Percentiles rank a stretch among this genome's conserved stretches.
These are phyloP conservation scores for Tetragonula clypearis DNA, from an alignment of 1,140 invertebrate genomes.

Conservation along the genomic window DNA sequence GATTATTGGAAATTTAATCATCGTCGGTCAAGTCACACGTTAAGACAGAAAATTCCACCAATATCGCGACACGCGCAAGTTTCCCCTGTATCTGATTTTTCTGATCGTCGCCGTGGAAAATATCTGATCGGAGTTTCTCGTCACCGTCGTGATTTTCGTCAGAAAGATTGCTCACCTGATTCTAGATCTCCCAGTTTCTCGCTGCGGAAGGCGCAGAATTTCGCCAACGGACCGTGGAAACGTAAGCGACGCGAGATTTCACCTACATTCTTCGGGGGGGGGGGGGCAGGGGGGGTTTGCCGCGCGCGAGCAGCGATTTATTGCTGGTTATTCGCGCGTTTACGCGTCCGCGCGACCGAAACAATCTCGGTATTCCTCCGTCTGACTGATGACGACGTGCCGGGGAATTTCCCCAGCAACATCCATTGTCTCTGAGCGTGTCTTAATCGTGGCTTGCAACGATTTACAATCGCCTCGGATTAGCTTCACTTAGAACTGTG, in stretches of 20 bases:
- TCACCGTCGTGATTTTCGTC: background rate
- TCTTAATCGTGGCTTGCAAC: background rate
- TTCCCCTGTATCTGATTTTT: too few relatives aligned
- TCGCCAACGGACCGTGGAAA: slow-evolving; percentile 21
- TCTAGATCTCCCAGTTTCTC: too few relatives aligned
- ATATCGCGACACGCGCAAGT: too few relatives aligned
- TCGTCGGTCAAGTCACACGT: background rate
- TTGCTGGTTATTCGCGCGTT: slow-evolving; percentile 1
- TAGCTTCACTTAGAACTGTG: too few relatives aligned
- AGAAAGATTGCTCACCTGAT: too few relatives aligned
- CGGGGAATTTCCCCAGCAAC: background rate
- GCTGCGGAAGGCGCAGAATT: too few relatives aligned
- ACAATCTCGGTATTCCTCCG: slow-evolving; percentile 20
- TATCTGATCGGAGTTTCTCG: background rate
- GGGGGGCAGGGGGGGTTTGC: slow-evolving; percentile 1
- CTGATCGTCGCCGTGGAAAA: background rate
- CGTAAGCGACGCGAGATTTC: slow-evolving; percentile 33
- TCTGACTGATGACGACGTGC: slow-evolving; percentile 5
- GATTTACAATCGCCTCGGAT: background rate
- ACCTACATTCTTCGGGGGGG: slow-evolving; percentile 51
- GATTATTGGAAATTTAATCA: background rate
- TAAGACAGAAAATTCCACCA: background rate
- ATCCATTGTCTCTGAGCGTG: too few relatives aligned
- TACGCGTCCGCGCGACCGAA: slow-evolving; percentile 31
- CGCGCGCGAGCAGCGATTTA: slow-evolving; percentile 46